Conservation (phyloP, 37 sponge, comb jelly and placozoan species). For the Axinella damicornis region DNA sequence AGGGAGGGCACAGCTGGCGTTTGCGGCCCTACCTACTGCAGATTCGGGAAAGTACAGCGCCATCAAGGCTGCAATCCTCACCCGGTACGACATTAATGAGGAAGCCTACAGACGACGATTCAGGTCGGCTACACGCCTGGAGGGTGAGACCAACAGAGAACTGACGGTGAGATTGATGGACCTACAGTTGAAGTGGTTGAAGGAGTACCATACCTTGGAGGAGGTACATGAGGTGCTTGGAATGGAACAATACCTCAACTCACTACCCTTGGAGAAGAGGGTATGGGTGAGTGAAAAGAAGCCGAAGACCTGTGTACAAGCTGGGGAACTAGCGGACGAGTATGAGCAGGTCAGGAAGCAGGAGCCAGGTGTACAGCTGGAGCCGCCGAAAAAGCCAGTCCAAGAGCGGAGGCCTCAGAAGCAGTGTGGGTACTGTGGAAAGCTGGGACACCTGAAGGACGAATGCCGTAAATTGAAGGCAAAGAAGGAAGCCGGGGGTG, state of each 20-base stretch:
- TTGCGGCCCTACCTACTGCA: background rate
- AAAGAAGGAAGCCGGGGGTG: background rate
- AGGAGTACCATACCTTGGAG: background rate
- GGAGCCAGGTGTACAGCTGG: background rate
- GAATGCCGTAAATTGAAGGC: background rate
- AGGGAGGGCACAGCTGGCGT: conserved; percentile 1
- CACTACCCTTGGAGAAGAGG: background rate
- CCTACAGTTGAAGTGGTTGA: conserved; percentile 20
- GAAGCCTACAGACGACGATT: conserved; percentile 57
- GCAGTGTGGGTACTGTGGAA: conserved; percentile 9
- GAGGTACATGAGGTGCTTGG: background rate
- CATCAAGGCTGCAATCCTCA: conserved; percentile 46
- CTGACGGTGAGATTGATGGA: conserved; percentile 25
- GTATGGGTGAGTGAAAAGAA: conserved; percentile 18
- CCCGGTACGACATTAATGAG: conserved; percentile 42
- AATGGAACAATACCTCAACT: conserved; percentile 10
- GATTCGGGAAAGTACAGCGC: conserved; percentile 6
- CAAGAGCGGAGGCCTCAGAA: background rate
- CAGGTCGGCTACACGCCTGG: conserved; percentile 5
- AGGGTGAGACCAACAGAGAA: conserved; percentile 45
- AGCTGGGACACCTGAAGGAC: background rate
- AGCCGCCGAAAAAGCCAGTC: background rate
- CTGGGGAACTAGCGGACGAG: conserved; percentile 31
- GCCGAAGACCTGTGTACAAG: conserved; percentile 6
- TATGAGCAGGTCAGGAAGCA: conserved; percentile 22